Evolutionary conservation across 2,797 vertebrate species (phyloP).

Genomic region (Emydoidea blandingii): DNA sequence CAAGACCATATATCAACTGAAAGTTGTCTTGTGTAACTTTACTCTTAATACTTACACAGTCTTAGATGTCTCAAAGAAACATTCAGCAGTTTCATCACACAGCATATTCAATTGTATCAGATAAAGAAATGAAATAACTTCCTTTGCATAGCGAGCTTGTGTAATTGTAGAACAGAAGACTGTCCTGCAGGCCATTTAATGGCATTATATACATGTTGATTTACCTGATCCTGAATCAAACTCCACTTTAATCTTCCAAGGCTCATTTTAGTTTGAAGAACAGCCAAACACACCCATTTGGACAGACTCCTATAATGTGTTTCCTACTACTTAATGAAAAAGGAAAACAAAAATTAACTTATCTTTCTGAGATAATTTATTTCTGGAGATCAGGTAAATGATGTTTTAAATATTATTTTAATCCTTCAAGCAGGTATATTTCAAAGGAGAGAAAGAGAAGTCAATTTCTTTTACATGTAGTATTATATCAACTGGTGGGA

Average conservation of each 20-base stretch:
- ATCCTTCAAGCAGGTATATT: background rate
- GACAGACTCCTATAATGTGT: background rate
- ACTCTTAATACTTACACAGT: background rate
- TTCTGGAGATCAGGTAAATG: background rate
- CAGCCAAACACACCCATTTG: conserved; percentile 64
- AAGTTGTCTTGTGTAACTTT: background rate
- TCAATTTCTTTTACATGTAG: background rate
- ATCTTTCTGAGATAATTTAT: conserved; percentile 8
- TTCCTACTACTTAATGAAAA: conserved; percentile 26
- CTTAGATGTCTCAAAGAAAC: background rate
- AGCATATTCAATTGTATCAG: conserved; percentile 48
- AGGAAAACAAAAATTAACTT: conserved; percentile 31
- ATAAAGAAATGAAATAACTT: conserved; percentile 61
- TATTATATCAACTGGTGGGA: background rate
- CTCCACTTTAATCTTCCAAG: conserved; percentile 58
- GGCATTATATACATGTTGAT: conserved; percentile 52
- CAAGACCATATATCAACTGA: background rate
- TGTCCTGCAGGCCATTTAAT: conserved; percentile 60
- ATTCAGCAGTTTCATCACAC: conserved; percentile 41
- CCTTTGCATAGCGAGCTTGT: conserved; percentile 34
- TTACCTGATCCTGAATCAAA: conserved; percentile 69
- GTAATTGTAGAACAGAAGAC: conserved; percentile 61
- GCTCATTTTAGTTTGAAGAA: conserved; percentile 58
- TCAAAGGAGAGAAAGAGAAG: background rate
- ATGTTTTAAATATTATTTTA: background rate